phyloP scores from a whole-genome alignment of 2,888 invertebrate genomes.

The Pterostichus niger region DNA sequence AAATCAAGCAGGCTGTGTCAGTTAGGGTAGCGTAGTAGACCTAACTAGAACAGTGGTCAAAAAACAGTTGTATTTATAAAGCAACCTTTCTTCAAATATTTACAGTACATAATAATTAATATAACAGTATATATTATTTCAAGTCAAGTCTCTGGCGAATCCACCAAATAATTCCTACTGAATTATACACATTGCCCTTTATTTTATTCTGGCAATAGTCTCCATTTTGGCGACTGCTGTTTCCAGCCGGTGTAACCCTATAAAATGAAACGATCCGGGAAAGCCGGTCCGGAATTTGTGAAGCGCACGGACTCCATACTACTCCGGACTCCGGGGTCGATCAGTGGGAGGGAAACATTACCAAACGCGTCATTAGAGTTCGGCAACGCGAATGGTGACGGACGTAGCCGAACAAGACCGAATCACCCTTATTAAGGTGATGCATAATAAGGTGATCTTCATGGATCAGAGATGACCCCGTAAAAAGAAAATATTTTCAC shows the following conservation, averaged over 20 bases:
- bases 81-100: too few species aligned
- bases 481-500: neutral
- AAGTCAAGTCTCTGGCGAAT: too few species aligned
- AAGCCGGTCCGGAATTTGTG: slow-evolving; percentile 19
- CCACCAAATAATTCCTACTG: too few species aligned
- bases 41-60: too few species aligned
- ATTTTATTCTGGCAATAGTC: too few species aligned
- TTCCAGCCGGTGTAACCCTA: slow-evolving; percentile 6
- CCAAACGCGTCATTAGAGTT: slow-evolving; percentile 34
- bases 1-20: too few species aligned
- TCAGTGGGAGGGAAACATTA: slow-evolving; percentile 12
- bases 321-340: neutral
- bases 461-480: neutral
- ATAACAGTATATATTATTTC: too few species aligned
- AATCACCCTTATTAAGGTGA: neutral
- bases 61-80: too few species aligned
- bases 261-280: slow-evolving; percentile 22
- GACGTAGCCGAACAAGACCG: neutral
- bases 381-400: slow-evolving; percentile 11
- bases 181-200: too few species aligned
- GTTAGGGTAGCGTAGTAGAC: too few species aligned
- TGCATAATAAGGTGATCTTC: slow-evolving; percentile 35
- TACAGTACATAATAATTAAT: too few species aligned
- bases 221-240: too few species aligned
- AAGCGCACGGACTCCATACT: neutral